These are phyloP conservation scores for Chaetogeoica ovagalla DNA, from an alignment of 2,888 invertebrate genomes.

Conservation along the genomic window DNA sequence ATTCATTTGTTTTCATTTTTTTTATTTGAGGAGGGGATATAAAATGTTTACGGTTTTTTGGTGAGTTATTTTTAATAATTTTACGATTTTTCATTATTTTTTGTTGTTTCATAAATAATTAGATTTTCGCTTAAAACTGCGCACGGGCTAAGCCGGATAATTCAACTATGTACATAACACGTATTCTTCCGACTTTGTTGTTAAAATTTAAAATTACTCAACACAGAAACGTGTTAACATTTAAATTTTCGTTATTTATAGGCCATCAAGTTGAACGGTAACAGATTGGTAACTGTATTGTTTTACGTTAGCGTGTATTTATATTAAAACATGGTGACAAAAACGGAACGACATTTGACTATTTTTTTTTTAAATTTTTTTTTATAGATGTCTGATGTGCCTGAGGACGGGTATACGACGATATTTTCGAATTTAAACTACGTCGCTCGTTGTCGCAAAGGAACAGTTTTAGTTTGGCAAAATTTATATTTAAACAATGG, in stretches of 20 bases:
- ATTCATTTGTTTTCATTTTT: too few species aligned
- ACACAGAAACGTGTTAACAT: neutral
- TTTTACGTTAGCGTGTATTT: neutral
- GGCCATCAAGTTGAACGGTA: conserved; percentile 5
- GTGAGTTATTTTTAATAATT: too few species aligned
- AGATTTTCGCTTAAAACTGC: too few species aligned
- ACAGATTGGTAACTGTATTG: conserved; percentile 11
- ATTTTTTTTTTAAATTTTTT: too few species aligned
- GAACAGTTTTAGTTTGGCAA: conserved; percentile 22
- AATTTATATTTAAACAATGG: conserved; percentile 21
- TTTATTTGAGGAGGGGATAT: too few species aligned
- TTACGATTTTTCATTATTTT: too few species aligned
- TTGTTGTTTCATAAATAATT: too few species aligned
- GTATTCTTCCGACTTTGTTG: too few species aligned
- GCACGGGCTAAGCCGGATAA: too few species aligned
- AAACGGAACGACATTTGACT: neutral
- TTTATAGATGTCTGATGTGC: conserved; percentile 14
- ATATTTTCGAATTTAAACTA: conserved; percentile 8
- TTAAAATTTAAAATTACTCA: too few species aligned
- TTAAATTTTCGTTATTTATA: neutral
- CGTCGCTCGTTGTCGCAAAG: neutral
- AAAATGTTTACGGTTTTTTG: too few species aligned
- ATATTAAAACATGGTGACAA: neutral
- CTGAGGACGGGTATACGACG: conserved; percentile 11
- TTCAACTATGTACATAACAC: too few species aligned